Conservation (phyloP, 2,113 vertebrate genomes). For the Coturnix japonica region DNA sequence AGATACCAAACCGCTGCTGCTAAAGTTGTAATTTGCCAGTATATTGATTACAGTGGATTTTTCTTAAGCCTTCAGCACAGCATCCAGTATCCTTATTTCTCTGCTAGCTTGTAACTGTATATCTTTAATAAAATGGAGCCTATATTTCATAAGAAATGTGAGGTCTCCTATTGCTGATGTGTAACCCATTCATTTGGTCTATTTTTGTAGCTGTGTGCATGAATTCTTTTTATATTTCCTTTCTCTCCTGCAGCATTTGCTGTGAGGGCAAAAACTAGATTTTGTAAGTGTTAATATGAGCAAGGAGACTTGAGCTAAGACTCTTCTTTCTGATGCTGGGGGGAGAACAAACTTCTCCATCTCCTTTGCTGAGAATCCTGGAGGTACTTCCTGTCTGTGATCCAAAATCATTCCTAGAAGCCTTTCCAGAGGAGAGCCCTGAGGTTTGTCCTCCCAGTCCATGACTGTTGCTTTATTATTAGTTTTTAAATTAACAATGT, state of each 20-base stretch:
- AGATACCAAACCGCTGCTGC: conserved; percentile 22
- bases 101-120: not conserved
- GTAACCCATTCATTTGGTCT: not conserved
- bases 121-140: not conserved
- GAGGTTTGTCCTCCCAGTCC: not conserved
- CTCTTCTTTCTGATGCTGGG: not conserved
- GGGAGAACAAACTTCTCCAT: not conserved
- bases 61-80: not conserved
- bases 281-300: not conserved
- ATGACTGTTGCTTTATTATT: not conserved
- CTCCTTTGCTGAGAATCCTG: not conserved
- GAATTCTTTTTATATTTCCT: not conserved
- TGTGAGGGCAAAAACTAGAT: not conserved
- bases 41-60: conserved; percentile 37
- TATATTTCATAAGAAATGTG: not conserved
- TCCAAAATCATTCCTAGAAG: not conserved
- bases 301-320: not conserved
- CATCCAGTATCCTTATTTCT: not conserved
- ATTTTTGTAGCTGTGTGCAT: not conserved
- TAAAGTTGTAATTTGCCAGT: not conserved
- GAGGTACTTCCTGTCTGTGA: not conserved
- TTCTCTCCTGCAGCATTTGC: rapidly evolving
- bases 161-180: not conserved
- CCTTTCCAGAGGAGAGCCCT: not conserved
- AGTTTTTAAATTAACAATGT: too few species aligned